A percentile compares a stretch with the other conserved stretches of the same genome.
phyloP scores from a whole-genome alignment of 2,888 invertebrate genomes.

The Cotesia congregata region DNA sequence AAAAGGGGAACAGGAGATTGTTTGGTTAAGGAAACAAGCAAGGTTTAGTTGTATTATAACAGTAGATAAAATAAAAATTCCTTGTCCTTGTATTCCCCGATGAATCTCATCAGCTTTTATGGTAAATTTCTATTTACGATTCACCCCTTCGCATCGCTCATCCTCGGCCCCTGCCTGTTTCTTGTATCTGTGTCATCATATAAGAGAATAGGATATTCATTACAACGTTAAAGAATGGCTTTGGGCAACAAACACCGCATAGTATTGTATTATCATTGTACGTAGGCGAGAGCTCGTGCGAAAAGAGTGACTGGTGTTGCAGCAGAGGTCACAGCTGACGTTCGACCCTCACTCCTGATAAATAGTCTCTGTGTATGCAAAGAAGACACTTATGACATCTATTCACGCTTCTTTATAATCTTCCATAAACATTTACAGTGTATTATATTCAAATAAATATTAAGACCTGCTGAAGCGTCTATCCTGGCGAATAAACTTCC shows the following conservation, averaged over 20 bases:
- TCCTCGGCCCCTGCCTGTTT: neutral
- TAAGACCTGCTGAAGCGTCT: constrained; percentile 1
- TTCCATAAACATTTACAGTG: neutral
- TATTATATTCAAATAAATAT: constrained; percentile 13
- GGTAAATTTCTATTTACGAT: constrained; percentile 28
- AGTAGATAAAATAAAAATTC: constrained; percentile 11
- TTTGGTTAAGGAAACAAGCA: constrained; percentile 12
- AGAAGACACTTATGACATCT: constrained; percentile 3
- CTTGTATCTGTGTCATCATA: constrained; percentile 15
- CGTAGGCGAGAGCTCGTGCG: constrained; percentile 39
- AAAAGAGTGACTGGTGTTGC: constrained; percentile 33
- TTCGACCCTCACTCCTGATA: constrained; percentile 34
- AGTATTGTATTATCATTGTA: neutral
- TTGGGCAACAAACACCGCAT: constrained; percentile 33
- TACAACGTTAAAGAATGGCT: constrained; percentile 43
- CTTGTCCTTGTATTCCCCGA: constrained; percentile 12
- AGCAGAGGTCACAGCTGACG: constrained; percentile 34
- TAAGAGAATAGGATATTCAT: constrained; percentile 44
- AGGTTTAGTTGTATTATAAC: neutral
- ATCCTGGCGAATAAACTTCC: too few species aligned
- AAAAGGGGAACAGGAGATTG: constrained; percentile 21
- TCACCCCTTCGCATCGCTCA: constrained; percentile 31
- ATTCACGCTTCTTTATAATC: neutral
- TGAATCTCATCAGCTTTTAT: constrained; percentile 29
- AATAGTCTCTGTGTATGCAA: constrained; percentile 35